Base-by-base conservation (phyloP, 2,113 vertebrate genomes). In the Polypterus senegalus region DNA sequence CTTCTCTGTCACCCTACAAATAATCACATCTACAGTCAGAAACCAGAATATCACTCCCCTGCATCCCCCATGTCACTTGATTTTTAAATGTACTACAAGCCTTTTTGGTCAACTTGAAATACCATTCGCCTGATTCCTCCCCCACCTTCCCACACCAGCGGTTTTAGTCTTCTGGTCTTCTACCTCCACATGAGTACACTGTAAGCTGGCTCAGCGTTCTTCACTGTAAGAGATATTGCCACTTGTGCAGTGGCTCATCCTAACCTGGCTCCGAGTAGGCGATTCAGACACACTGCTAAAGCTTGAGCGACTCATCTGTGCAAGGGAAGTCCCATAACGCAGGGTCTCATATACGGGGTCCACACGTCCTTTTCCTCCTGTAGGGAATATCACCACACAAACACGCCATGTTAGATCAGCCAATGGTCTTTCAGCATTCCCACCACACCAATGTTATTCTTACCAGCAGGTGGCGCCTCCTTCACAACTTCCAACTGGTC, bases 231-330 rank as follows among this genome's bases (percentile, higher is more conserved):
- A 1, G 4, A 6, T 9, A 7, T 5, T 7, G 11, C 3, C 11
- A 10, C 45, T 4, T 44, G n/a, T 27, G 47, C 4, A 58, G n/a
- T 2, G 27, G 9, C 27, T 48, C 6, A 5, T 74, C 63, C 77
- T 47, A 86, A 95, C 92, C 89, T 91, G 74, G 73, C 84, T 91
- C 74, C 69, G 76, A 1, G 89, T 93, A n/a, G 91, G 91, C 1
- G 90, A 92, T 68, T 94, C 92, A 3, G 87, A 91, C 53, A 89
- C 78, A 73, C 92, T 94, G 77, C 90, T 91, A 63, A 93, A 92
- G 73, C 90, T 91, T 74, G 92, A 89, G 46, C 90, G 85, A 61
- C 79, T 88, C 83, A 92, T 85, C 73, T 91, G 83, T 10, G 90
- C 90, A 79, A 96, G 78, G 57, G 93, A 92, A 7, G 89, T 94